Conservation (phyloP, 2,888 invertebrate genomes). For the Aleiodes alternator region DNA sequence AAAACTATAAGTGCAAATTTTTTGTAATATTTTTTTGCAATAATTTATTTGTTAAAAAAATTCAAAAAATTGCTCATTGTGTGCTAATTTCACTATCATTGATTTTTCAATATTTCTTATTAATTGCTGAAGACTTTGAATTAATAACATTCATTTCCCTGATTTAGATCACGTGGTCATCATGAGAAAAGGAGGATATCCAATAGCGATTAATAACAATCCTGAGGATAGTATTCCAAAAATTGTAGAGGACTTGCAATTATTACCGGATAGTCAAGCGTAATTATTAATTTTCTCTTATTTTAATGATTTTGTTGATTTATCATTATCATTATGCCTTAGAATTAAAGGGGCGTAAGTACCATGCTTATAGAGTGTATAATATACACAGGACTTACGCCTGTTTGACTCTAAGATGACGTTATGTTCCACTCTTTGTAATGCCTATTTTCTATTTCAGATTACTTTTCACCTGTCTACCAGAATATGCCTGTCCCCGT, state of each 20-base stretch:
- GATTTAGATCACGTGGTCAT: constrained; percentile 77
- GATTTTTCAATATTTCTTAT: too few relatives aligned
- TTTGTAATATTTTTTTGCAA: too few relatives aligned
- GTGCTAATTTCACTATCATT: too few relatives aligned
- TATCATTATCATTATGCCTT: too few relatives aligned
- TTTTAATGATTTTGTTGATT: not conserved
- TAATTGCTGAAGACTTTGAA: too few relatives aligned
- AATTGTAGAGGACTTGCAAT: constrained; percentile 74
- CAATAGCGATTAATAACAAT: constrained; percentile 73
- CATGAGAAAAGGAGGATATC: constrained; percentile 77
- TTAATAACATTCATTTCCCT: constrained; percentile 51
- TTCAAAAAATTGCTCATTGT: too few relatives aligned
- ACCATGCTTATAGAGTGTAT: too few relatives aligned
- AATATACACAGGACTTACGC: too few relatives aligned
- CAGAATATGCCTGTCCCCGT: constrained; percentile 78
- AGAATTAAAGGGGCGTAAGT: too few relatives aligned
- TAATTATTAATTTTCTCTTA: constrained; percentile 65
- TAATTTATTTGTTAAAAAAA: too few relatives aligned
- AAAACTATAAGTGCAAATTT: too few relatives aligned
- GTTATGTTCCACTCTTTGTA: not conserved
- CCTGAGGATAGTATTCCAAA: not conserved
- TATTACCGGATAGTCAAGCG: constrained; percentile 75
- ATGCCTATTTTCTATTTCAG: constrained; percentile 74
- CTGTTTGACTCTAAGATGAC: too few relatives aligned
- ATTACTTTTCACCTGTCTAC: constrained; percentile 78